Conservation (phyloP, 2,113 vertebrate species). For the Genyomyrus donnyi region DNA sequence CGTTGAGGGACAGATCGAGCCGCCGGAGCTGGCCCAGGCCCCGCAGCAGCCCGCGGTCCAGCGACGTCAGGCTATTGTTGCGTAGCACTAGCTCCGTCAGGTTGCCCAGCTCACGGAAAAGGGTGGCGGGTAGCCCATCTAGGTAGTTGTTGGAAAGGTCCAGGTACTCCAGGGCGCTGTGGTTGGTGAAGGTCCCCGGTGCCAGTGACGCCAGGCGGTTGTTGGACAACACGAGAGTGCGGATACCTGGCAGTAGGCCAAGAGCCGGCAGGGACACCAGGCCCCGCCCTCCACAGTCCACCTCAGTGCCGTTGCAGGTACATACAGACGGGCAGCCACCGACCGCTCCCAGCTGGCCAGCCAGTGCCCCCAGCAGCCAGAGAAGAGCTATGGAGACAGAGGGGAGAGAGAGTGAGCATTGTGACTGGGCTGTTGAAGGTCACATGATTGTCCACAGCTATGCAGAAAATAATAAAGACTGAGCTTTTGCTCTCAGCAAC, state of each 20-base stretch:
- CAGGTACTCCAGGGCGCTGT: slow-evolving; percentile 81
- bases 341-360: slow-evolving; percentile 53
- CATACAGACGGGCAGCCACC: slow-evolving; percentile 79
- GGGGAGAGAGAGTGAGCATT: slow-evolving; percentile 1
- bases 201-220: slow-evolving; percentile 82
- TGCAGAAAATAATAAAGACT: not conserved
- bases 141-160: slow-evolving; percentile 97
- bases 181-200: slow-evolving; percentile 75
- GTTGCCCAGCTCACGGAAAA: slow-evolving; percentile 82
- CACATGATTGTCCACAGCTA: not conserved
- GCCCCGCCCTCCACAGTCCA: slow-evolving; percentile 83
- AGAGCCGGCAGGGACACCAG: slow-evolving; percentile 73
- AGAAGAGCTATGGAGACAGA: slow-evolving; percentile 60
- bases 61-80: slow-evolving; percentile 88
- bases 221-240: slow-evolving; percentile 84
- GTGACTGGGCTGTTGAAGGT: not conserved
- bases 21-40: slow-evolving; percentile 69
- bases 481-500: not conserved
- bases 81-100: slow-evolving; percentile 81
- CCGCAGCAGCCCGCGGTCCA: slow-evolving; percentile 83
- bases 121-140: slow-evolving; percentile 78
- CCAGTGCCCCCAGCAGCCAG: slow-evolving; percentile 67
- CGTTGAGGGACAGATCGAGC: slow-evolving; percentile 89
- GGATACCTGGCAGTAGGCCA: slow-evolving; percentile 73
- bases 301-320: slow-evolving; percentile 72